phyloP scores from a whole-genome alignment of 2,113 vertebrate genomes.

The Dicentrarchus labrax region DNA sequence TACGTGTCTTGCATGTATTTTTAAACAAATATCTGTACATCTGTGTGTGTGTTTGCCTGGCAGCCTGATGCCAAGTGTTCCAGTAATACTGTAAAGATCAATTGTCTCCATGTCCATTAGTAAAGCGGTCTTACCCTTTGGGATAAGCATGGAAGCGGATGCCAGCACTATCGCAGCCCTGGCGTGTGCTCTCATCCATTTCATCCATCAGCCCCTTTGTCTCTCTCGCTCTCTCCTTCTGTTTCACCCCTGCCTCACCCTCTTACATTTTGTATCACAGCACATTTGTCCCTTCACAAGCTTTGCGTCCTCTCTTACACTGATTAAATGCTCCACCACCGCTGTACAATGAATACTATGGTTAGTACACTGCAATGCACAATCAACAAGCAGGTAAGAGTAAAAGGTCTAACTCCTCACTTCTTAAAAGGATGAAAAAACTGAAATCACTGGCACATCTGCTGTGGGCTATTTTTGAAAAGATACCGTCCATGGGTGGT shows the following conservation, averaged over 20 bases:
- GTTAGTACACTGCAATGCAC: neutral
- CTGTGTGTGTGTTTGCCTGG: constrained; percentile 23
- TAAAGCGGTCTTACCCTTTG: constrained; percentile 53
- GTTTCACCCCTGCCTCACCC: constrained; percentile 42
- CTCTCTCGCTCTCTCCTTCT: constrained; percentile 28
- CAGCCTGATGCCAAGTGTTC: constrained; percentile 56
- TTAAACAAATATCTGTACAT: constrained; percentile 40
- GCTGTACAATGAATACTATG: neutral
- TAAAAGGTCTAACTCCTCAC: constrained; percentile 18
- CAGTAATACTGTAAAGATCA: constrained; percentile 68
- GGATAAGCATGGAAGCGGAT: constrained; percentile 65
- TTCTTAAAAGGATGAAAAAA: constrained; percentile 27
- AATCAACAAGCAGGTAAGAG: constrained; percentile 20
- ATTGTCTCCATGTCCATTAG: constrained; percentile 72
- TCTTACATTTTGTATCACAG: constrained; percentile 28
- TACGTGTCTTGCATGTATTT: constrained; percentile 12
- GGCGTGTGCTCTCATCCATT: constrained; percentile 49
- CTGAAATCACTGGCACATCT: constrained; percentile 47
- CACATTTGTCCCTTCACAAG: constrained; percentile 24
- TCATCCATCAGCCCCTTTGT: constrained; percentile 52
- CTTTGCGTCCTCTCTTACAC: constrained; percentile 8
- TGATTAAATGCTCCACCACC: constrained; percentile 23
- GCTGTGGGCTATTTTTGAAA: constrained; percentile 37
- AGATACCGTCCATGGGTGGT: neutral
- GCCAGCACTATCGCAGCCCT: constrained; percentile 37